phyloP scores from a whole-genome alignment of 2,888 invertebrate genomes.

The Limnephilus rhombicus region DNA sequence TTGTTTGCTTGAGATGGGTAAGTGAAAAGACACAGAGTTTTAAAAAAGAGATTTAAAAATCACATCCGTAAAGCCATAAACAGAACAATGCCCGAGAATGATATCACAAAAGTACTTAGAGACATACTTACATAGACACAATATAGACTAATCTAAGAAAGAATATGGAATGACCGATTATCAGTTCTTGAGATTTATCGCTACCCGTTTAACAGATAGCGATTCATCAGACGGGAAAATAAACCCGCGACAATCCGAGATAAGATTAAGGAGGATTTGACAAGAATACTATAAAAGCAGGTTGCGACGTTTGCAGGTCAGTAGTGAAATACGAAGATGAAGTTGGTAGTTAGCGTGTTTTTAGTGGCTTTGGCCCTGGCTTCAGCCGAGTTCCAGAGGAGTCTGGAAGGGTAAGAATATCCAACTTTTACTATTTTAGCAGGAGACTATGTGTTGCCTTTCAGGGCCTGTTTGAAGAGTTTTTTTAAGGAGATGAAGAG shows the following conservation, averaged over 20 bases:
- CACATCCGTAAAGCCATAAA: not conserved
- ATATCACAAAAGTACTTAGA: not conserved
- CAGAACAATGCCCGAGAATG: not conserved
- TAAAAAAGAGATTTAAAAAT: not conserved
- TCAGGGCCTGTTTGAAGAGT: not conserved
- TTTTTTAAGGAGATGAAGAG: not conserved
- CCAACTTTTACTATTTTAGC: not conserved
- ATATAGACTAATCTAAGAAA: not conserved
- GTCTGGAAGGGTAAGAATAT: slow-evolving; percentile 59
- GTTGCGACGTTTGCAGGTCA: not conserved
- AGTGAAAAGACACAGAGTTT: not conserved
- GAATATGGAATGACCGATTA: not conserved
- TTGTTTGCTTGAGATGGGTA: not conserved
- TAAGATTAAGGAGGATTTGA: not conserved
- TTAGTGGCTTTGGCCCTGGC: slow-evolving; percentile 69
- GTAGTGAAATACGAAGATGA: slow-evolving; percentile 68
- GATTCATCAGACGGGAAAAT: not conserved
- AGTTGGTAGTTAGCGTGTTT: slow-evolving; percentile 68
- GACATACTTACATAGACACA: not conserved
- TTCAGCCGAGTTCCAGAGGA: slow-evolving; percentile 71
- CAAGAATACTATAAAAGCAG: slow-evolving; percentile 6
- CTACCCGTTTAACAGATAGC: not conserved
- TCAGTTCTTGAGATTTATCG: not conserved
- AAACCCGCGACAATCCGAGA: not conserved
- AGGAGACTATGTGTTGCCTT: not conserved